Evolutionary conservation across 2,113 vertebrate species (phyloP).

Genomic region (Formicarius rufipectus): DNA sequence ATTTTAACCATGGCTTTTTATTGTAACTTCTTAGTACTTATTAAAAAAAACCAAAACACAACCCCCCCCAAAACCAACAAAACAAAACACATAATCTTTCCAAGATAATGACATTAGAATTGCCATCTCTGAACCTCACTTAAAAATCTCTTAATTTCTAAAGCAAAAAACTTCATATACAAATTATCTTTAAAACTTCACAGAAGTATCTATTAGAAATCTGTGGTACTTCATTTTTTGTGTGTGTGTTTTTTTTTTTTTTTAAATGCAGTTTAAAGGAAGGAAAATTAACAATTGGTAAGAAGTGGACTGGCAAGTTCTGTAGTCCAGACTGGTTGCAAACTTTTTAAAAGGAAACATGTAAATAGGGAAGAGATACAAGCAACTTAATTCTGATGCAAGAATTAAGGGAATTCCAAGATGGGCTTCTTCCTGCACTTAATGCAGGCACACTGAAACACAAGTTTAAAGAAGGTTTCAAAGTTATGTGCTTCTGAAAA

Average conservation of each 20-base stretch:
- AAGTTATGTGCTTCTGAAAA: background rate
- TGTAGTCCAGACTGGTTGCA: background rate
- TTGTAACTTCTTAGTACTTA: background rate
- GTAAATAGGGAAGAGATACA: too few relatives aligned
- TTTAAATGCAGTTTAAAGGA: background rate
- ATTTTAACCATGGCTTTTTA: background rate
- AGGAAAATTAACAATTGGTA: background rate
- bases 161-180: background rate
- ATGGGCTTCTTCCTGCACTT: background rate
- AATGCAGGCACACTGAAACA: background rate
- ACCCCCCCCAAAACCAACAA: too few relatives aligned
- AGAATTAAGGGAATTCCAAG: background rate
- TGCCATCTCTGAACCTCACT: rapidly evolving
- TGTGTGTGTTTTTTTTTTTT: too few relatives aligned
- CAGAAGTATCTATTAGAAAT: background rate
- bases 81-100: background rate
- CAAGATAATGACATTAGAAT: background rate
- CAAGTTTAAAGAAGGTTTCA: background rate
- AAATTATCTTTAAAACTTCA: background rate
- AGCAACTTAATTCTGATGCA: background rate
- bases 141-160: background rate
- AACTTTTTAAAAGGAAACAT: background rate
- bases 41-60: too few relatives aligned
- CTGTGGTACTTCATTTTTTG: background rate
- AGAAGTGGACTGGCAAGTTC: background rate